phyloP scores from a whole-genome alignment of 1,140 invertebrate species.

The Drosophila nasuta region DNA sequence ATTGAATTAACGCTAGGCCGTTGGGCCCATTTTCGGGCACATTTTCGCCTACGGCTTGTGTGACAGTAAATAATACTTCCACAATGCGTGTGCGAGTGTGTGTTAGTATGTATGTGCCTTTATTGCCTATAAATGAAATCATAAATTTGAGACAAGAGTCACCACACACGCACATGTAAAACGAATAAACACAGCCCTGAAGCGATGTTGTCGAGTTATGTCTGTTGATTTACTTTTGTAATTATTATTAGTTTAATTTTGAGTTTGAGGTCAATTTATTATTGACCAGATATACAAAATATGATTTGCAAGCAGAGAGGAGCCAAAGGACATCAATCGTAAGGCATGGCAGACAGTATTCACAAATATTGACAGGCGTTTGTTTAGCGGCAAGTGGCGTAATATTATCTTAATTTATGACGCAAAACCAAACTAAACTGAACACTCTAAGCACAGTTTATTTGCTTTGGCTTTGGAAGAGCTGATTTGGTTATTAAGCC shows the following conservation, averaged over 20 bases:
- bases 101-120: slow-evolving; percentile 21
- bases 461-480: slow-evolving; percentile 24
- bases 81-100: not conserved
- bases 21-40: slow-evolving; percentile 49
- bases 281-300: slow-evolving; percentile 22
- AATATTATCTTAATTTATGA: slow-evolving; percentile 56
- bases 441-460: slow-evolving; percentile 13
- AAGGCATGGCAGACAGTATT: not conserved
- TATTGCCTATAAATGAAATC: slow-evolving; percentile 71
- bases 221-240: slow-evolving; percentile 48
- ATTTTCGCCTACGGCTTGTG: slow-evolving; percentile 47
- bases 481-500: slow-evolving; percentile 11
- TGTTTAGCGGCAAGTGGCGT: slow-evolving; percentile 50
- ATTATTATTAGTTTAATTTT: slow-evolving; percentile 65
- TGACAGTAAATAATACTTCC: slow-evolving; percentile 46
- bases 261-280: slow-evolving; percentile 51
- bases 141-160: slow-evolving; percentile 61
- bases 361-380: slow-evolving; percentile 52
- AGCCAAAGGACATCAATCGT: slow-evolving; percentile 7
- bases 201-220: slow-evolving; percentile 33
- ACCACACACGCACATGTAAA: not conserved
- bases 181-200: slow-evolving; percentile 11
- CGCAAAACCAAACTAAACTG: slow-evolving; percentile 9
- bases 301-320: slow-evolving; percentile 31
- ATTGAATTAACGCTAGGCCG: slow-evolving; percentile 67